Evolutionary conservation across 2,888 invertebrate species (phyloP).

Genomic region (Xylota segnis): DNA sequence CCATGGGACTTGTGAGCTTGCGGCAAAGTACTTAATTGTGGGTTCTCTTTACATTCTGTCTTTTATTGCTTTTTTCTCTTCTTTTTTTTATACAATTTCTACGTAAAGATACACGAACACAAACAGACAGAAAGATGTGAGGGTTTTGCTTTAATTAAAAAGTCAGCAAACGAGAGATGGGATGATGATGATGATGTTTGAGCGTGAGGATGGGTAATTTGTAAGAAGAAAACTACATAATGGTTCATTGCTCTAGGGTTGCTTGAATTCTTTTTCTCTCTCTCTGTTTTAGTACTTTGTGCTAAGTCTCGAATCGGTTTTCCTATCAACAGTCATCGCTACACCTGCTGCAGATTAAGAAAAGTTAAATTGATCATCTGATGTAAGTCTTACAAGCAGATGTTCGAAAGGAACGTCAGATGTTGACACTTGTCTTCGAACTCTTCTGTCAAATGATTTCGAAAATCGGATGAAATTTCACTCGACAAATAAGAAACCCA

Average conservation of each 20-base stretch:
- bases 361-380: neutral
- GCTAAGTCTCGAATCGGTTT: neutral
- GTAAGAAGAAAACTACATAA: slow-evolving; percentile 17
- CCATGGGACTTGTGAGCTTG: slow-evolving; percentile 22
- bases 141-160: slow-evolving; percentile 11
- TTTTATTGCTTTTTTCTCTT: slow-evolving; percentile 20
- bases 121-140: neutral
- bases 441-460: no score
- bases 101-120: neutral
- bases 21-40: slow-evolving; percentile 45
- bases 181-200: slow-evolving; percentile 11
- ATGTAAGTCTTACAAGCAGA: neutral
- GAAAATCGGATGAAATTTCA: no score
- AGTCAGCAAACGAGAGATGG: neutral
- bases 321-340: neutral
- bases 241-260: slow-evolving; percentile 6
- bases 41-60: slow-evolving; percentile 15
- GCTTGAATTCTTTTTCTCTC: neutral
- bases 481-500: no score
- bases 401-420: neutral
- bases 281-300: neutral
- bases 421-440: no score
- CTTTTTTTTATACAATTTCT: neutral
- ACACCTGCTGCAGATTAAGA: neutral
- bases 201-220: slow-evolving; percentile 39